Percentiles rank a stretch among this genome's conserved stretches.
phyloP scores from a whole-genome alignment of 2,113 vertebrate genomes.

The Camelus dromedarius region DNA sequence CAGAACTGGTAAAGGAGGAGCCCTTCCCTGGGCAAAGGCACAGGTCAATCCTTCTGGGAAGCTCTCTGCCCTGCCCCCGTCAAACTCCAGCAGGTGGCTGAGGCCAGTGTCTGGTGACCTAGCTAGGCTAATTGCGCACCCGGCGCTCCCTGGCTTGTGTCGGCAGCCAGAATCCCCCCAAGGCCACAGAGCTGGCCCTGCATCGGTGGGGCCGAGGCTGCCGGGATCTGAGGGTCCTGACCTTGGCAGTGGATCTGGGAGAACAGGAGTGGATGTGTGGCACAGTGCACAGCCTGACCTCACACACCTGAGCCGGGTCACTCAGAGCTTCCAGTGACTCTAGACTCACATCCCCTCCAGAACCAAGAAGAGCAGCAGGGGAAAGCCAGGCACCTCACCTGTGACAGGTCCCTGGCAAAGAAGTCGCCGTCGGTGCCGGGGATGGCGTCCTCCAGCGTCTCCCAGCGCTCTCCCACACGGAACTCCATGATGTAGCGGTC shows the following conservation, averaged over 20 bases:
- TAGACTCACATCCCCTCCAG: background rate
- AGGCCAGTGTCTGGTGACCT: background rate
- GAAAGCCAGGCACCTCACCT: conserved; percentile 87
- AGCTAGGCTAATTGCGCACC: background rate
- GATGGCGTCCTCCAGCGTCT: conserved; percentile 95
- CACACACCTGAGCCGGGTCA: background rate
- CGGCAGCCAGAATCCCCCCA: background rate
- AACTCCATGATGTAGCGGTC: conserved; percentile 98
- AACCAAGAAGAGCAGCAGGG: background rate
- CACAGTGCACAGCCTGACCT: fast-evolving
- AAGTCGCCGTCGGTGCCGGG: conserved; percentile 94
- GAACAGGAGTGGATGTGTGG: background rate
- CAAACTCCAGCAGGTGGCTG: background rate
- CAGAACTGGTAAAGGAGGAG: background rate
- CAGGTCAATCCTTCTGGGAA: background rate
- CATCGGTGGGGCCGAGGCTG: background rate
- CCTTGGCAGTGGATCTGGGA: background rate
- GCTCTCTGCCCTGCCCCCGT: background rate
- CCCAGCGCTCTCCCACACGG: conserved; percentile 97
- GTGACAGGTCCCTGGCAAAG: conserved; percentile 97
- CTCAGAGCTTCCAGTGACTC: background rate
- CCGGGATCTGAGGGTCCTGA: background rate
- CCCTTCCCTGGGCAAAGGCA: background rate
- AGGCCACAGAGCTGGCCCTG: background rate
- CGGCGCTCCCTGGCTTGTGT: background rate